A percentile compares a stretch with the other conserved stretches of the same genome.
Conservation (phyloP, 2,888 invertebrate species). For the Hyalella azteca region DNA sequence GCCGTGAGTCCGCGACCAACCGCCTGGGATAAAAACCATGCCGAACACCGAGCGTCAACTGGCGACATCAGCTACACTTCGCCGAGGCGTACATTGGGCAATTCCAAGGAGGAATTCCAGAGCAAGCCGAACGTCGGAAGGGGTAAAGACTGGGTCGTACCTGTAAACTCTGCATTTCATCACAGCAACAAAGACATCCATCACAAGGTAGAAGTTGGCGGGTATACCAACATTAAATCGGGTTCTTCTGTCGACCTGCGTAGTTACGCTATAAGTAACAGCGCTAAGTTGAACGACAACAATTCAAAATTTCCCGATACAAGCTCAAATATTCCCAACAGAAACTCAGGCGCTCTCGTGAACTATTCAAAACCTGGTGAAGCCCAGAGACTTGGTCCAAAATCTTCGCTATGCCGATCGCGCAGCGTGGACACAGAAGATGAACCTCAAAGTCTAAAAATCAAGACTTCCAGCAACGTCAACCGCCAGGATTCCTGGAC, state of each 20-base stretch:
- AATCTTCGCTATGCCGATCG: not conserved
- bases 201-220: not conserved
- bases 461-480: not conserved
- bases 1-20: not conserved
- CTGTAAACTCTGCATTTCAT: too few species aligned
- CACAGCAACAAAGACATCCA: not conserved
- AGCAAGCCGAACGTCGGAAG: not conserved
- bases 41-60: slow-evolving; percentile 1
- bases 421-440: not conserved
- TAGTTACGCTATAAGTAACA: slow-evolving; percentile 20
- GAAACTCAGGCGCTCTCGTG: too few species aligned
- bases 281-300: not conserved
- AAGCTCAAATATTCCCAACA: too few species aligned
- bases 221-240: not conserved
- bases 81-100: not conserved
- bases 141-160: not conserved
- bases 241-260: slow-evolving; percentile 10
- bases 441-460: not conserved
- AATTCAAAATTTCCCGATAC: too few species aligned
- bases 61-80: not conserved
- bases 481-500: slow-evolving; percentile 8
- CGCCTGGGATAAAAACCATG: not conserved
- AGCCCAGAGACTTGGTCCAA: not conserved
- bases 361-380: too few species aligned
- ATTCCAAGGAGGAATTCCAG: not conserved